These are phyloP conservation scores for Lingula anatina DNA, from an alignment of 2,888 invertebrate genomes.

Conservation along the genomic window DNA sequence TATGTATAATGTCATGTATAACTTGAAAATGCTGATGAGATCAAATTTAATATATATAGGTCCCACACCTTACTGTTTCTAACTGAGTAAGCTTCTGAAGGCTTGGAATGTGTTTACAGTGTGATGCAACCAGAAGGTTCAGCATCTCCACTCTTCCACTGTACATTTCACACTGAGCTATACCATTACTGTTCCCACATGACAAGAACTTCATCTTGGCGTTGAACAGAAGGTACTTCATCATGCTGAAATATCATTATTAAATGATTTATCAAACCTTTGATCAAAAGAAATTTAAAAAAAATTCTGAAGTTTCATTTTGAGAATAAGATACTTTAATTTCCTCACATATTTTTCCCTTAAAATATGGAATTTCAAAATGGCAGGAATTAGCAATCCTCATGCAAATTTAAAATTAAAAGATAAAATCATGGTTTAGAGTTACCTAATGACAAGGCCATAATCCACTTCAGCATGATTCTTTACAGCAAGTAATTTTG, in stretches of 20 bases:
- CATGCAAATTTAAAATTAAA: no score
- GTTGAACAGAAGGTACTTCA: constrained; percentile 52
- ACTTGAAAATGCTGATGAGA: no score
- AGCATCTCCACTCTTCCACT: constrained; percentile 63
- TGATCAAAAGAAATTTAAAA: neutral
- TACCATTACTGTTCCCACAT: constrained; percentile 49
- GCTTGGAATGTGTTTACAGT: constrained; percentile 53
- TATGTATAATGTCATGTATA: no score
- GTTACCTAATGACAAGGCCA: constrained; percentile 51
- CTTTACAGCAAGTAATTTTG: constrained; percentile 52
- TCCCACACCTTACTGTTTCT: constrained; percentile 45
- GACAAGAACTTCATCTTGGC: constrained; percentile 55
- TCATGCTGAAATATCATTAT: constrained; percentile 42
- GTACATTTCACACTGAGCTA: constrained; percentile 62
- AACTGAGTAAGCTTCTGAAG: constrained; percentile 45
- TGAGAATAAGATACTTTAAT: no score
- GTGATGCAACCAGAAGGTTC: constrained; percentile 52
- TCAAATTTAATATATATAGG: no score
- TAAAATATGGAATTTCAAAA: no score
- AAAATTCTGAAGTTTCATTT: no score
- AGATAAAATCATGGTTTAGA: no score
- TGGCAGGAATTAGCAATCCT: no score
- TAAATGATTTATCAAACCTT: neutral
- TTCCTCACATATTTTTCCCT: no score
- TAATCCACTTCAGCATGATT: constrained; percentile 55